These are phyloP conservation scores for Rhopalosiphum padi DNA, from an alignment of 1,140 invertebrate species.

Conservation along the genomic window DNA sequence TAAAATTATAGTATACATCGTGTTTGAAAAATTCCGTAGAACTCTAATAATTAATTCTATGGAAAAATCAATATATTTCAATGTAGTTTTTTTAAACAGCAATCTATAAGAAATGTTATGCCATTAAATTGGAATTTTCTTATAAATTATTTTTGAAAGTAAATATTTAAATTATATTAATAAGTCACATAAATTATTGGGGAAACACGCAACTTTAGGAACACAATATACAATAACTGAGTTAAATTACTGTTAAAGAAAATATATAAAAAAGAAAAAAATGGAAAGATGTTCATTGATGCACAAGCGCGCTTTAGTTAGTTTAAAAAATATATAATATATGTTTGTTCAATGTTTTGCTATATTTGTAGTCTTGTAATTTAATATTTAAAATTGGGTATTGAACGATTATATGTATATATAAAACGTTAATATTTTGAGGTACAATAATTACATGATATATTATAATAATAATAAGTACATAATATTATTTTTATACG, in stretches of 20 bases:
- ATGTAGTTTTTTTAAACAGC: background rate
- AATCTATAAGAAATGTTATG: background rate
- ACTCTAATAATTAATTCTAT: background rate
- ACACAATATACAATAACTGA: background rate
- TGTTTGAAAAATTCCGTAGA: background rate
- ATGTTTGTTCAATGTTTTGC: background rate
- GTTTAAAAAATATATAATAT: background rate
- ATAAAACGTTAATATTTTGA: background rate
- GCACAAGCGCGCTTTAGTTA: no score
- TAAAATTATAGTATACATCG: no score
- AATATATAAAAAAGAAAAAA: background rate
- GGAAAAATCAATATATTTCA: background rate
- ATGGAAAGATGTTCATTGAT: background rate
- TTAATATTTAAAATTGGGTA: background rate
- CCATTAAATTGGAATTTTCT: background rate
- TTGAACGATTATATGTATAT: background rate
- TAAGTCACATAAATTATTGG: background rate
- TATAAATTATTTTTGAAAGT: no score
- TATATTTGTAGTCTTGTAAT: background rate
- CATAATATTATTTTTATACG: slow-evolving; percentile 4
- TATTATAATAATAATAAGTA: background rate
- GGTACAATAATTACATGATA: background rate
- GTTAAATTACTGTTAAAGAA: background rate
- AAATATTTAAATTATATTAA: background rate
- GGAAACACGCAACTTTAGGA: background rate